A percentile compares a stretch with the other conserved stretches of the same genome.
Conservation (phyloP, 2,113 vertebrate species). For the Murina feae region DNA sequence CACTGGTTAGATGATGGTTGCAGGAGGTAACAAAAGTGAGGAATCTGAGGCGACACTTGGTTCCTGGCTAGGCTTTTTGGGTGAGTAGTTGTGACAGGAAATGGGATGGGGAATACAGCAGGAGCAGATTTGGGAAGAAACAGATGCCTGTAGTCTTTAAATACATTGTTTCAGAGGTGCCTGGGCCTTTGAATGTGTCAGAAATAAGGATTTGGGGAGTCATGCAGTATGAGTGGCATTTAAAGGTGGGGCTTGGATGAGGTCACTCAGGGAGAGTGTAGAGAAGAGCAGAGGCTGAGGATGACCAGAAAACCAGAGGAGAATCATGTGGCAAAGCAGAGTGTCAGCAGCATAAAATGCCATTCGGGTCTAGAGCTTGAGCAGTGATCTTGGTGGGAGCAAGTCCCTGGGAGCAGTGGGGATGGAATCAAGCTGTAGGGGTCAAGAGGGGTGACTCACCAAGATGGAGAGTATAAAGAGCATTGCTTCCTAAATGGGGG, state of each 20-base stretch:
- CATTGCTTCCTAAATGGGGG: not conserved
- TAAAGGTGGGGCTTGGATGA: not conserved
- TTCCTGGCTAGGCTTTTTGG: not conserved
- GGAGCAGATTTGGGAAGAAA: not conserved
- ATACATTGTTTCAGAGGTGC: not conserved
- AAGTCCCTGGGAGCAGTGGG: not conserved
- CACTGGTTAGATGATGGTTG: not conserved
- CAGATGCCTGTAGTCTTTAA: not conserved
- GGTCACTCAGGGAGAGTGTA: not conserved
- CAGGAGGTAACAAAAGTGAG: not conserved
- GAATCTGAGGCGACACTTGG: not conserved
- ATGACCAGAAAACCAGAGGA: not conserved
- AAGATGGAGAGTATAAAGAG: accelerated
- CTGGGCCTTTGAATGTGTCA: not conserved
- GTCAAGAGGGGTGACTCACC: accelerated
- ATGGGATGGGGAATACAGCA: not conserved
- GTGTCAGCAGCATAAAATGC: not conserved
- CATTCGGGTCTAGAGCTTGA: not conserved
- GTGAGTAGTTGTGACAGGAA: not conserved
- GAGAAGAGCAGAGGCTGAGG: not conserved
- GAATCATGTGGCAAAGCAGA: not conserved
- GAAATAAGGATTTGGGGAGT: not conserved
- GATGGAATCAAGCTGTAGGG: not conserved
- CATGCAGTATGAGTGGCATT: not conserved
- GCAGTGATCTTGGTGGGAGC: not conserved